phyloP scores from a whole-genome alignment of 2,797 vertebrate genomes.

The Philypnodon macrostomus region DNA sequence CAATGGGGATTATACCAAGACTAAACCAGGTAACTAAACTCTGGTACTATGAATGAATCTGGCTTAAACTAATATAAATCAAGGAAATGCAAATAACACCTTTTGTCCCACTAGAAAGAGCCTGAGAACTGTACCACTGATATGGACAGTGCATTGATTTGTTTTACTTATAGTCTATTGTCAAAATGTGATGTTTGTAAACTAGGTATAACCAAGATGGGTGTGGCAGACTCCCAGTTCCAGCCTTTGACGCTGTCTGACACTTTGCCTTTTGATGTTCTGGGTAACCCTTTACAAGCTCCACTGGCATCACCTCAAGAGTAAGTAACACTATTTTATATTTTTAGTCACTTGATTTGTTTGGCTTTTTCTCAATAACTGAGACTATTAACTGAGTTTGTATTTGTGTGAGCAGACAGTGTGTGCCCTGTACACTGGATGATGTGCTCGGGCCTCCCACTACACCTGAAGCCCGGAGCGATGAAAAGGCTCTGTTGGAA shows the following conservation, averaged over 20 bases:
- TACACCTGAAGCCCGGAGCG: constrained; percentile 86
- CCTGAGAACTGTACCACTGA: too few species aligned
- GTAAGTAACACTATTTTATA: constrained; percentile 71
- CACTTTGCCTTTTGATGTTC: constrained; percentile 79
- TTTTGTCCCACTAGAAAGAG: too few species aligned
- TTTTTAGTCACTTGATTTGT: background rate
- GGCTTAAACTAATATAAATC: too few species aligned
- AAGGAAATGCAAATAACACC: too few species aligned
- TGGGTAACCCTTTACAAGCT: constrained; percentile 74
- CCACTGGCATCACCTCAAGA: constrained; percentile 83
- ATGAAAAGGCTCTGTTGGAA: constrained; percentile 91
- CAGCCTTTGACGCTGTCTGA: constrained; percentile 81
- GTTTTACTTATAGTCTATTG: background rate
- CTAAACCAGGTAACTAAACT: too few species aligned
- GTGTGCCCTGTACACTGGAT: constrained; percentile 87
- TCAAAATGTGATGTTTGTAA: background rate
- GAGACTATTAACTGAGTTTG: background rate
- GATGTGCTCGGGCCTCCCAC: constrained; percentile 89
- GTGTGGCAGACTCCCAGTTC: constrained; percentile 83
- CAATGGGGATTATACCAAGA: too few species aligned
- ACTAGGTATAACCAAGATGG: constrained; percentile 85
- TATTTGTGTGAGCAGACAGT: constrained; percentile 76
- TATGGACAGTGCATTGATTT: background rate
- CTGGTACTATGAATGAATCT: too few species aligned
- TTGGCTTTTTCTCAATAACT: background rate